Evolutionary conservation across 2,113 vertebrate genomes (phyloP), one percentile per base, ranked within the genome.

Genomic region (Brachirus orientalis): DNA sequence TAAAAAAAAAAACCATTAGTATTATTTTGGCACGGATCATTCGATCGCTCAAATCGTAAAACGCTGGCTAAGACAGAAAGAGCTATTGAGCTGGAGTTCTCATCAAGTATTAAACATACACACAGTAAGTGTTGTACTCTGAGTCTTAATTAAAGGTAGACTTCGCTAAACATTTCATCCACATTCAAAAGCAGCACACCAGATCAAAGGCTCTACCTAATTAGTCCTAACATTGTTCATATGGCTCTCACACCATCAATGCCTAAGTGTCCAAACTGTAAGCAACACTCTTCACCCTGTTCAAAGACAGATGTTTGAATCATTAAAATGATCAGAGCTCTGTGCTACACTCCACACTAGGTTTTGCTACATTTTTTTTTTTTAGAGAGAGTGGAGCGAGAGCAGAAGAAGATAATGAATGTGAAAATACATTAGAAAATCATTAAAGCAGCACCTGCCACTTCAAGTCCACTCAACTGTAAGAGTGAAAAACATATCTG

Each of bases 141-240:
- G 46, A 76, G 64, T 71, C 65, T 52, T 72, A 77, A 77, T 83
- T 75, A 71, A 77, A 75, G 67, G 63, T 68, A 71, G 65, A 46
- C 63, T 33, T 20, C 40, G 10, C 33, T 70, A 48, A 69, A 69
- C 50, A 61, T 73, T 58, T 55, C 53, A 72, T 28, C 51, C 9
- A 8, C 36, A 58, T 69, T 78, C 18, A 57, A 65, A 75, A 62
- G 73, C 59, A 77, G 65, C 46, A 22, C 13, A 41, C 36, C 36
- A 62, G 80, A 83, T 81, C 74, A 83, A 79, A 85, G 60, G 57
- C 65, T 48, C 22, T 10, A 20, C n/a, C 46, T 77, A 74, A 85
- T 79, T 79, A 79, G 69, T 57, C 22, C 48, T 44, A 68, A 69
- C 82, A 75, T 44, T 0, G 13, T 61, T 69, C 56, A 75, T 45